Percentiles rank a stretch among this genome's conserved stretches.
phyloP scores from a whole-genome alignment of 2,888 invertebrate genomes.

The Flexamia atlantica region DNA sequence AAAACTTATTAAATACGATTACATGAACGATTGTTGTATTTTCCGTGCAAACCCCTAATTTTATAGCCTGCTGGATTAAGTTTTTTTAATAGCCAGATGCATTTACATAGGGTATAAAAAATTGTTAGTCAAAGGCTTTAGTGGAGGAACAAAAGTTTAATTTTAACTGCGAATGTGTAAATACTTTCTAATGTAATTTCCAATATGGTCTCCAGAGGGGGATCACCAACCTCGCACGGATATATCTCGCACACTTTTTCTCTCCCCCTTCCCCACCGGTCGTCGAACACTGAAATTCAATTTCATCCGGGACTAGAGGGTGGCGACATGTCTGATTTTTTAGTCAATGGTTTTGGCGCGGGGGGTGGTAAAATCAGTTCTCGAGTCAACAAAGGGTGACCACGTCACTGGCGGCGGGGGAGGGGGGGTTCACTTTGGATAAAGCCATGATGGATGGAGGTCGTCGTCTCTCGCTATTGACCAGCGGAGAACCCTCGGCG shows the following conservation, averaged over 20 bases:
- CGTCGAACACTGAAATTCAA: conserved; percentile 54
- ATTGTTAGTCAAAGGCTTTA: too few relatives aligned
- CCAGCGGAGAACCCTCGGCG: conserved; percentile 7
- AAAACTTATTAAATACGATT: too few relatives aligned
- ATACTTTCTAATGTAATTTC: too few relatives aligned
- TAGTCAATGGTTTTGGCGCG: conserved; percentile 31
- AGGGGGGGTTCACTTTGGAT: conserved; percentile 51
- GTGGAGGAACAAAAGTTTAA: too few relatives aligned
- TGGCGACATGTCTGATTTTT: conserved; percentile 56
- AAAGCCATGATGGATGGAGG: conserved; percentile 58
- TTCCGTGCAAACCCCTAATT: too few relatives aligned
- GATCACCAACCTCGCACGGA: too few relatives aligned
- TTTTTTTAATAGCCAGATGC: too few relatives aligned
- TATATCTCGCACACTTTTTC: background rate
- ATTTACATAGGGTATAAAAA: too few relatives aligned
- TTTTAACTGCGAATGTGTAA: too few relatives aligned
- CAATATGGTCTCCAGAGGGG: too few relatives aligned
- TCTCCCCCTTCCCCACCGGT: background rate
- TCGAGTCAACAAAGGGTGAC: conserved; percentile 62
- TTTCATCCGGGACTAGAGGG: conserved; percentile 39
- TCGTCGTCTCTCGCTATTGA: conserved; percentile 25
- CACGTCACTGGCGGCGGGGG: conserved; percentile 10
- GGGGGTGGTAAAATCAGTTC: conserved; percentile 59
- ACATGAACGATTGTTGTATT: too few relatives aligned
- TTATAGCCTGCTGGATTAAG: too few relatives aligned